Evolutionary conservation across 2,888 invertebrate species (phyloP), one percentile per base, ranked within the genome.

Genomic region (Drosophila mayaguana): DNA sequence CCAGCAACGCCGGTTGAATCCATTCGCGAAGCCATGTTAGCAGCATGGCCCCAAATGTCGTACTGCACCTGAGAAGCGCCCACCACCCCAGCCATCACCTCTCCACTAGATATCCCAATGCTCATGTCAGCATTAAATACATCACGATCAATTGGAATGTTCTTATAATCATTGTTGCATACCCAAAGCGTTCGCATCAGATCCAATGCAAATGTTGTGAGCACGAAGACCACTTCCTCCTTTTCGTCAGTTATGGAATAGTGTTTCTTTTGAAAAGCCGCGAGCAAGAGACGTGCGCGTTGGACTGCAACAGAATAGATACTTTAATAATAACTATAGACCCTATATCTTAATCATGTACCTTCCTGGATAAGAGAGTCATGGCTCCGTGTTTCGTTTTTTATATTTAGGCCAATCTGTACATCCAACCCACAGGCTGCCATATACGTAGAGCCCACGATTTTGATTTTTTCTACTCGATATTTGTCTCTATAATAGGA

Each of bases 381-480:
- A 11, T 40, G 18, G 22, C 16, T 5, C n/a, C 12, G n/a, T 4
- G 5, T 6, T 28, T 18, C 28, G 1, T 3, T 48, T 28, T 32
- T 32, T 32, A 18, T 12, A 32, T 12, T 48, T 32, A 32, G 18
- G 1, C 12, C 48, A 12, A n/a, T 94, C 32, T 94, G 95, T 1
- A 96, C 95, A 82, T 96, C 96, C 54, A 99, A 93, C 0, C 99
- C 99, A 90, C 97, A 97, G 0, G 98, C 98, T 1, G 98, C 98
- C 98, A 99, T 98, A 90, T 98, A 99, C 0, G 98, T 98, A 94
- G 97, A 97, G 63, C 98, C 98, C 28, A 98, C 98, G 61, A 98
- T 96, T 94, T 99, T 99, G 28, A 99, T 99, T 93, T 99, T 99
- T 92, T 99, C 99, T 4, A 99, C 96, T 85, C 95, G 94, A 56